Evolutionary conservation across 37 sponge, comb jelly and placozoan species (phyloP).

Genomic region (Ianthella basta): DNA sequence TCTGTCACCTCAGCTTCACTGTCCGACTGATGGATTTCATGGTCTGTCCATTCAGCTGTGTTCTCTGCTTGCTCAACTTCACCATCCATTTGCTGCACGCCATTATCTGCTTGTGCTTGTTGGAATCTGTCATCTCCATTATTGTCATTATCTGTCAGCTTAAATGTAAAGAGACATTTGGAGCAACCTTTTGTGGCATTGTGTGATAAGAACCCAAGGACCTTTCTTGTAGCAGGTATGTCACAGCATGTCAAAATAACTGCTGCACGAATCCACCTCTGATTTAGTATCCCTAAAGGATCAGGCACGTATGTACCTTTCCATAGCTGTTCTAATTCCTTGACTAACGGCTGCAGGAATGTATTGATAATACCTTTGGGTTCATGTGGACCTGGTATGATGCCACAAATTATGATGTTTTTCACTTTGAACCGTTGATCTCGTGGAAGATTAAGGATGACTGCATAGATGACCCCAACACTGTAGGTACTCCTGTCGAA

Average conservation of each 20-base stretch:
- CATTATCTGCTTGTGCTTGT: slow-evolving; percentile 34
- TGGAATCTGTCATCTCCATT: slow-evolving; percentile 1
- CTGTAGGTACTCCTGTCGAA: slow-evolving; percentile 23
- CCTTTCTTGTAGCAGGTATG: slow-evolving; percentile 49
- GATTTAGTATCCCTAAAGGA: too few species aligned
- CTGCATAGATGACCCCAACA: slow-evolving; percentile 49
- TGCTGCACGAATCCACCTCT: background rate
- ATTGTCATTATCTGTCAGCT: background rate
- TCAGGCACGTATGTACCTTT: slow-evolving; percentile 8
- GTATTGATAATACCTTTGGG: slow-evolving; percentile 20
- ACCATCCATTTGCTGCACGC: too few species aligned
- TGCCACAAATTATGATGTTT: slow-evolving; percentile 46
- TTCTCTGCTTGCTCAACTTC: too few species aligned
- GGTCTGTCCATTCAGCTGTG: too few species aligned
- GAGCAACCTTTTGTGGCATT: slow-evolving; percentile 53
- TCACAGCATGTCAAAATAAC: slow-evolving; percentile 36
- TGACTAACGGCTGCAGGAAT: slow-evolving; percentile 38
- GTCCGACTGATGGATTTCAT: too few species aligned
- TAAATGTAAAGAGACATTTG: slow-evolving; percentile 50
- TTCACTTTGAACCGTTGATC: slow-evolving; percentile 19
- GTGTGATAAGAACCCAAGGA: slow-evolving; percentile 49
- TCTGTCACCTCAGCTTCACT: too few species aligned
- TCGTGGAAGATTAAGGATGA: slow-evolving; percentile 47
- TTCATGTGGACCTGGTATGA: slow-evolving; percentile 49
- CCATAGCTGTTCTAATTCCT: slow-evolving; percentile 31